phyloP scores from a whole-genome alignment of 2,888 invertebrate genomes.

The Torymus texanus region DNA sequence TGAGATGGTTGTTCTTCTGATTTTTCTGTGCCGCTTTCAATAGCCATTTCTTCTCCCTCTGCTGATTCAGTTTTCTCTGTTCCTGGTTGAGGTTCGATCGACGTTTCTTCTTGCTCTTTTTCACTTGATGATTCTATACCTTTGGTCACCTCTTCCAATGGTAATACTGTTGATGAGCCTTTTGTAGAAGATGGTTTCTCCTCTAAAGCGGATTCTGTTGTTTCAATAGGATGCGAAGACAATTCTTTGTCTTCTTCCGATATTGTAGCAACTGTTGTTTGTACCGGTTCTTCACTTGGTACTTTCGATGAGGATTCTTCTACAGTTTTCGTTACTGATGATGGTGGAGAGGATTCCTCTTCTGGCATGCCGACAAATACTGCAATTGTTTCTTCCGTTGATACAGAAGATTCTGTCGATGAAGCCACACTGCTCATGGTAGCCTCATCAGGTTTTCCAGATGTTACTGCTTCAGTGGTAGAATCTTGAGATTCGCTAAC shows the following conservation, averaged over 20 bases:
- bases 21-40: slow-evolving; percentile 46
- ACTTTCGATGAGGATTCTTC: slow-evolving; percentile 21
- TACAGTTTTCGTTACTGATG: slow-evolving; percentile 29
- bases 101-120: slow-evolving; percentile 13
- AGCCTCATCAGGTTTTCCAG: slow-evolving; percentile 47
- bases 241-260: slow-evolving; percentile 27
- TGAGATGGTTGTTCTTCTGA: slow-evolving; percentile 45
- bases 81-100: slow-evolving; percentile 25
- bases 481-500: slow-evolving; percentile 56
- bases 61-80: slow-evolving; percentile 36
- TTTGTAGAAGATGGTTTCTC: slow-evolving; percentile 63
- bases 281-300: slow-evolving; percentile 52
- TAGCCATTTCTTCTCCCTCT: slow-evolving; percentile 1
- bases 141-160: slow-evolving; percentile 9
- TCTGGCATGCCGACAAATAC: slow-evolving; percentile 18
- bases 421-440: slow-evolving; percentile 7
- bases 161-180: slow-evolving; percentile 16
- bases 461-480: slow-evolving; percentile 21
- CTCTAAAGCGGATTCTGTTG: slow-evolving; percentile 50
- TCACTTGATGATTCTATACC: slow-evolving; percentile 16
- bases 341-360: slow-evolving; percentile 41
- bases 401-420: not conserved
- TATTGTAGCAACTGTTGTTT: no score
- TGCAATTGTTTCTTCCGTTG: slow-evolving; percentile 22
- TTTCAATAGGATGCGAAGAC: not conserved